phyloP scores from a whole-genome alignment of 2,797 vertebrate genomes.

The Morus bassanus region DNA sequence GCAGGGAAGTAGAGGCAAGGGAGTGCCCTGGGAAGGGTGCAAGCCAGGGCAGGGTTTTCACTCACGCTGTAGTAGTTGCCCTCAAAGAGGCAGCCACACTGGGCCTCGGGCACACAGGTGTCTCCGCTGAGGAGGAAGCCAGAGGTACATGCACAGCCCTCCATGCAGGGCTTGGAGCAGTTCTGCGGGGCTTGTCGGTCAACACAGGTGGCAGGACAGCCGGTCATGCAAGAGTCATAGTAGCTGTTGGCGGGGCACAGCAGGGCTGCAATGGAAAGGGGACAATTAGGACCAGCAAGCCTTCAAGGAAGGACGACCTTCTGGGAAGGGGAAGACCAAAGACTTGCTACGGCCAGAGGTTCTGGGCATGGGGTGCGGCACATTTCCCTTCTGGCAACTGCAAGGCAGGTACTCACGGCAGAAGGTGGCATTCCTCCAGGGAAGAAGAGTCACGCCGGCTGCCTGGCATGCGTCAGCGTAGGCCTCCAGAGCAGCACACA shows the following conservation, averaged over 20 bases:
- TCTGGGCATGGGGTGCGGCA: not conserved
- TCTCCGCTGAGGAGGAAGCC: conserved; percentile 81
- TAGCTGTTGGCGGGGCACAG: conserved; percentile 79
- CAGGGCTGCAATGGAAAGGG: conserved; percentile 65
- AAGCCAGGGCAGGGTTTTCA: not conserved
- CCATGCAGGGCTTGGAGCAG: conserved; percentile 78
- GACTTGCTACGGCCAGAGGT: not conserved
- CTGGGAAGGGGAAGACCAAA: not conserved
- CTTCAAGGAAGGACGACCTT: rapidly evolving
- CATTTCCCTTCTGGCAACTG: not conserved
- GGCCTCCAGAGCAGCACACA: conserved; percentile 74
- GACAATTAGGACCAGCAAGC: not conserved
- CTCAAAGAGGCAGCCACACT: conserved; percentile 83
- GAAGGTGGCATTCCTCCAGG: not conserved
- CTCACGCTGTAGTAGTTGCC: conserved; percentile 76
- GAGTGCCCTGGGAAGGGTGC: not conserved
- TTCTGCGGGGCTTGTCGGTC: conserved; percentile 51
- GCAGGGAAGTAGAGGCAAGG: not conserved
- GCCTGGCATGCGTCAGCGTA: conserved; percentile 76
- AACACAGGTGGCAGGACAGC: conserved; percentile 80
- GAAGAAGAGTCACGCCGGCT: conserved; percentile 66
- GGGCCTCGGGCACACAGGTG: conserved; percentile 74
- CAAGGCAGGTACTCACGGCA: conserved; percentile 8
- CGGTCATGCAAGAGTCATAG: conserved; percentile 78
- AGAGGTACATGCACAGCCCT: conserved; percentile 80